Evolutionary conservation across 2,113 vertebrate species (phyloP), one percentile per base, ranked within the genome.

Genomic region (Phaetusa simplex): DNA sequence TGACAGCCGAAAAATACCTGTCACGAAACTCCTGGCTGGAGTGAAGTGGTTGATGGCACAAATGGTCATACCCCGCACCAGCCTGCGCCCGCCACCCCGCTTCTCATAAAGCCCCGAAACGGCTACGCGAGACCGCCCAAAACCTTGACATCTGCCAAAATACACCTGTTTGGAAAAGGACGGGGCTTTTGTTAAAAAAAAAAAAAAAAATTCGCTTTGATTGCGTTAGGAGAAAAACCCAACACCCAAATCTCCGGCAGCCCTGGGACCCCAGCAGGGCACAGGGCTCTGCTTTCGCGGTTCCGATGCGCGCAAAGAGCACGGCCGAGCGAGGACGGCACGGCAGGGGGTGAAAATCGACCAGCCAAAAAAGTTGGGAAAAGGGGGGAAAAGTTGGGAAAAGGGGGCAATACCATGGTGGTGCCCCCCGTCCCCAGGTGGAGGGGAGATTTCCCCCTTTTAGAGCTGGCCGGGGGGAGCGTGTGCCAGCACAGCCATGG

Each of bases 401-500:
- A 19, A 45, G 45, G 45, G 45, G 45, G 45, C 19, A 45, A 45
- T 45, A 45, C 18, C 45, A 9, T 45, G 45, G 45, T 45, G 45
- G 45, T 45, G 45, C 45, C 45, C 45, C 45, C 45, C 18, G 45
- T 8, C 45, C 18, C 45, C 8, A 8, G 45, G 8, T 45, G 45
- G 45, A 45, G 17, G 45, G 45, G 45, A 45, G 19, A 45, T 45
- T 85, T 58, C 55, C 34, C 81, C 56, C 74, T 55, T 24, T n/a
- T 43, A 0, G 1, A 84, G 69, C 13, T 1, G 1, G 23, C 50
- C 2, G 0, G 42, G 36, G 45, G 30, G 9, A 82, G 50, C 5
- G 0, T 0, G 1, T 66, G 81, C 67, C 1, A 1, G 42, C 47
- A 58, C 21, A 40, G 87, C 66, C 8, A 0, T 11, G 3, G 0